A percentile compares a stretch with the other conserved stretches of the same genome.
phyloP scores from a whole-genome alignment of 2,888 invertebrate species.

The Synanthedon andrenaeformis region DNA sequence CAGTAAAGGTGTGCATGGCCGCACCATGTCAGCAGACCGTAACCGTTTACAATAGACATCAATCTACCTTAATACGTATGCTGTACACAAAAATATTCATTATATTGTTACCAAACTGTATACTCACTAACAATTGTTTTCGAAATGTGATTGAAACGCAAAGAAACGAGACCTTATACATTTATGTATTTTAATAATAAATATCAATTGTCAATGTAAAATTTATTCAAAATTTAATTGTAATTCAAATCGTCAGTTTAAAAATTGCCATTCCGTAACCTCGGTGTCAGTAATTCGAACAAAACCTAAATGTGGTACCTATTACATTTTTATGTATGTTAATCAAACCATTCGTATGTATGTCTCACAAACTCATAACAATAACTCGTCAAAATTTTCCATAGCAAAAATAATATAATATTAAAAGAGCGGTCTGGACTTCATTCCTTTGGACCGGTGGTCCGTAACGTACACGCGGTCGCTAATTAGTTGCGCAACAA shows the following conservation, averaged over 20 bases:
- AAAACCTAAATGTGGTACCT: too few relatives aligned
- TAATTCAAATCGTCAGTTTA: too few relatives aligned
- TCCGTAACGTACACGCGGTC: slow-evolving; percentile 32
- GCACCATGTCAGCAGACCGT: slow-evolving; percentile 32
- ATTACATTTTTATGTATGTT: background rate
- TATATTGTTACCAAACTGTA: slow-evolving; percentile 28
- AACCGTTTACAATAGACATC: slow-evolving; percentile 28
- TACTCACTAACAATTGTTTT: background rate
- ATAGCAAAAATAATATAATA: slow-evolving; percentile 21
- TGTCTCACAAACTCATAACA: background rate
- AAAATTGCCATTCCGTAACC: too few relatives aligned
- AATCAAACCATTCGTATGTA: background rate
- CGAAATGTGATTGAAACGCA: background rate
- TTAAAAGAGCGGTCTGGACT: slow-evolving; percentile 30
- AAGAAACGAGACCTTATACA: too few relatives aligned
- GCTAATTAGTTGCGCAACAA: slow-evolving; percentile 52
- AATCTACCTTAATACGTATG: slow-evolving; percentile 3
- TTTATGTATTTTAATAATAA: too few relatives aligned
- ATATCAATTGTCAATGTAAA: too few relatives aligned
- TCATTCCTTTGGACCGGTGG: slow-evolving; percentile 47
- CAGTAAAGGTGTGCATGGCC: slow-evolving; percentile 26
- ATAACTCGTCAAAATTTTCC: slow-evolving; percentile 14
- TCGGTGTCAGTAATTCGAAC: too few relatives aligned
- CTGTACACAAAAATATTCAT: slow-evolving; percentile 36
- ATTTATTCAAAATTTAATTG: too few relatives aligned